These are phyloP conservation scores for Drosophila chauvacae DNA, from an alignment of 1,140 invertebrate genomes.

Conservation along the genomic window DNA sequence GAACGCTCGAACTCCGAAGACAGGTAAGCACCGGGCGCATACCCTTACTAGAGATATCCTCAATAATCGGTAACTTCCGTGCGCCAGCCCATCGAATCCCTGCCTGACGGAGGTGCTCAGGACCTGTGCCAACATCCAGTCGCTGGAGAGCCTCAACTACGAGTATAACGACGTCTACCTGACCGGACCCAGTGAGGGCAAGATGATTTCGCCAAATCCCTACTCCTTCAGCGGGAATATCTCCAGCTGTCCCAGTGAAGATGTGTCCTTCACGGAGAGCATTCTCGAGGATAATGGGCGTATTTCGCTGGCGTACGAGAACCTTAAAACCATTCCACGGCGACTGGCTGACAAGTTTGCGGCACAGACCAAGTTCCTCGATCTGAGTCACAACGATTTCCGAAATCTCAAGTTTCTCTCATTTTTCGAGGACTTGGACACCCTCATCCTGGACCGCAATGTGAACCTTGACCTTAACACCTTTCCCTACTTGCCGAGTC, in stretches of 20 bases:
- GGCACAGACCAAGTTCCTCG: conserved; percentile 73
- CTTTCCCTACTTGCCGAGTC: conserved; percentile 70
- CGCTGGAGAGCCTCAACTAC: conserved; percentile 69
- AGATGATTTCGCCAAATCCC: conserved; percentile 74
- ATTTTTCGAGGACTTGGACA: conserved; percentile 77
- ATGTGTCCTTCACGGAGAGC: conserved; percentile 62
- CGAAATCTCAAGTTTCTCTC: conserved; percentile 75
- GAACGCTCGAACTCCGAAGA: conserved; percentile 72
- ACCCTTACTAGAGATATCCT: background rate
- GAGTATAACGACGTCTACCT: conserved; percentile 65
- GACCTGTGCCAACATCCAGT: conserved; percentile 71
- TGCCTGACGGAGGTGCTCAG: conserved; percentile 66
- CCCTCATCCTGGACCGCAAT: conserved; percentile 77
- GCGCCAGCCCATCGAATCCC: conserved; percentile 32
- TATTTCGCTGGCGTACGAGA: conserved; percentile 80
- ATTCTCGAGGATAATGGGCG: conserved; percentile 77
- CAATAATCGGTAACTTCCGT: background rate
- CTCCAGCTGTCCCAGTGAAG: conserved; percentile 73
- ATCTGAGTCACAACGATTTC: conserved; percentile 79
- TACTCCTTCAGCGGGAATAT: conserved; percentile 70
- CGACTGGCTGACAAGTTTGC: conserved; percentile 78
- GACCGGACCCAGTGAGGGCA: conserved; percentile 25
- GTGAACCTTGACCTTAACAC: conserved; percentile 70
- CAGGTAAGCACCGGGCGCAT: conserved; percentile 33
- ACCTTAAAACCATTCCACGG: conserved; percentile 69